A percentile compares a stretch with the other conserved stretches of the same genome.
phyloP scores from a whole-genome alignment of 2,797 vertebrate species.

The Pseudomugil tenellus region DNA sequence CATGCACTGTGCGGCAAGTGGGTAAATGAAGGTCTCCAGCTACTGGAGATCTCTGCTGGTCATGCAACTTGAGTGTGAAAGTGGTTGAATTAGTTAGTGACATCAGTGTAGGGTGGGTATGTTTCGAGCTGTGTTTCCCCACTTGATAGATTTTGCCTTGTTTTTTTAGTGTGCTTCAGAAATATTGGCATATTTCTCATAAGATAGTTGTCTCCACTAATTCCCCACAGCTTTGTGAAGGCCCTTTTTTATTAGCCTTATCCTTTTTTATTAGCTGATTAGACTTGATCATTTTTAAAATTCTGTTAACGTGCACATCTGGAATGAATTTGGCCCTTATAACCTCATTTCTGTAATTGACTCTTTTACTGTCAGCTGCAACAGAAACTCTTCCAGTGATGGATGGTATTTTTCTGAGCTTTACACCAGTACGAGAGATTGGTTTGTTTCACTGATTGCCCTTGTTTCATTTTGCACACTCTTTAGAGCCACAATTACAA shows the following conservation, averaged over 20 bases:
- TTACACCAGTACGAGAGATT: slow-evolving; percentile 27
- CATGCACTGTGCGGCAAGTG: slow-evolving; percentile 43
- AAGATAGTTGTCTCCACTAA: background rate
- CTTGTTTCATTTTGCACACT: slow-evolving; percentile 12
- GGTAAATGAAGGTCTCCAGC: slow-evolving; percentile 45
- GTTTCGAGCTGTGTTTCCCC: background rate
- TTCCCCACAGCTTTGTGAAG: background rate
- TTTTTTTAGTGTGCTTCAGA: background rate
- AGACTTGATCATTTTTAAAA: background rate
- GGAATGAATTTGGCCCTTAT: background rate
- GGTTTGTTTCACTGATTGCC: background rate
- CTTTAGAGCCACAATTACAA: slow-evolving; percentile 15
- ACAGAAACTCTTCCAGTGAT: slow-evolving; percentile 38
- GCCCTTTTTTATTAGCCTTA: no score
- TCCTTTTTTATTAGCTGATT: background rate
- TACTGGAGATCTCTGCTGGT: slow-evolving; percentile 34
- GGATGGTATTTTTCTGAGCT: slow-evolving; percentile 56
- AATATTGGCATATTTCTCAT: background rate
- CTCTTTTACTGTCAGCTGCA: slow-evolving; percentile 7
- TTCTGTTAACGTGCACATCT: background rate
- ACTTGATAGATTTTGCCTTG: background rate
- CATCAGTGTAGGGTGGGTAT: slow-evolving; percentile 3
- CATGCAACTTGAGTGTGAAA: slow-evolving; percentile 56
- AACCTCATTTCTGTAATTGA: background rate
- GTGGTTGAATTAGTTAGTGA: slow-evolving; percentile 20